Base-by-base conservation (phyloP, 1,140 invertebrate species). In the Eurytemora carolleeae region DNA sequence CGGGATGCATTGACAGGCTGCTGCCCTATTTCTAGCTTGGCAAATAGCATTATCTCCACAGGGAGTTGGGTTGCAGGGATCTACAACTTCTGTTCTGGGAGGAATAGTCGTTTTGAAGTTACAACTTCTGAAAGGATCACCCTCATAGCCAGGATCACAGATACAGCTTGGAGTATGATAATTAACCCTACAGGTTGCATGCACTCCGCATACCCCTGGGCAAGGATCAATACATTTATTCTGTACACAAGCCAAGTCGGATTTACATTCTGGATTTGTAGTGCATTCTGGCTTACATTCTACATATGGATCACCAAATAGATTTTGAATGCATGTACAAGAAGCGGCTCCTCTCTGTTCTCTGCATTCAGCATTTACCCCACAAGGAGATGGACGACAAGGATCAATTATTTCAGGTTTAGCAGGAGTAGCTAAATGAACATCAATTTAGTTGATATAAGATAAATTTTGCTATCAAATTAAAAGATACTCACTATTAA, bases 341-440 rank as follows among this genome's bases (percentile, higher is more conserved):
- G 63, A 67, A 66, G 59, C 68, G 63, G 20, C 57, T 62, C 24
- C 56, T 63, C 25, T 64, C 63, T 31, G 65, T 24, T 67, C 66
- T 31, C 67, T 16, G 22, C 26, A 31, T n/a, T 25, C 22, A 12
- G 58, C 26, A 70, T 88, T 85, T 0, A 82, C 78, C 19, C 86
- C 86, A 70, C 86, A 89, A 0, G 85, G 85, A 58, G 83, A 84
- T 20, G 84, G 83, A 52, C 82, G 67, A 66, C 86, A 88, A 1
- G 85, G 82, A 67, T 80, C 73, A 3, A 62, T 64, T 12, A 64
- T 44, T 44, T 44, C 31, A 12, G 31, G 84, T 71, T 86, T 83
- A 21, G 76, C 74, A 64, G 54, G n/a, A 18, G 57, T 18, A 12
- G 12, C 21, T 25, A 44, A 44, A 44, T 12, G 7, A 12, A 12